Evolutionary conservation across 2,113 vertebrate genomes (phyloP).

Genomic region (Neogobius melanostomus): DNA sequence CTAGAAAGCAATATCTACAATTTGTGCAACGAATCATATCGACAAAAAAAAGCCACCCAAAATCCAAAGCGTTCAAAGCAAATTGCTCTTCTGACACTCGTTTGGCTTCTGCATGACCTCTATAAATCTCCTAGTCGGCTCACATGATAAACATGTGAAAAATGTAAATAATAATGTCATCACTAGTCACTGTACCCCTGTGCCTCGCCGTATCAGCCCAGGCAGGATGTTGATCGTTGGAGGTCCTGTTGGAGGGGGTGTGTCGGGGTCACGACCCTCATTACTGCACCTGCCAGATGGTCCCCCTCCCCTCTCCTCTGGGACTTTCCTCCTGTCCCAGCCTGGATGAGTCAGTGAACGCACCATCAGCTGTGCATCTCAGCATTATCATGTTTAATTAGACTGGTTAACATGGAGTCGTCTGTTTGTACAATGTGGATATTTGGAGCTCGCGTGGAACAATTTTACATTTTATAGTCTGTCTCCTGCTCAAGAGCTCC

Average conservation of each 20-base stretch:
- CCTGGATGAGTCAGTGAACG: slow-evolving; percentile 9
- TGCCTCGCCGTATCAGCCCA: background rate
- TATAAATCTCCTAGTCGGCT: too few relatives aligned
- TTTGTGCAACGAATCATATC: too few relatives aligned
- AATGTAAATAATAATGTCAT: too few relatives aligned
- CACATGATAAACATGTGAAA: too few relatives aligned
- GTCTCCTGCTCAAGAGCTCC: background rate
- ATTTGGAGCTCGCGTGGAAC: too few relatives aligned
- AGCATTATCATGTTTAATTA: background rate
- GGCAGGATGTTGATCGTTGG: background rate
- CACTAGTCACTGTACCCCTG: background rate
- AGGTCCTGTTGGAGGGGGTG: background rate
- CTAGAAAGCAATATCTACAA: too few relatives aligned
- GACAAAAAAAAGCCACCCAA: too few relatives aligned
- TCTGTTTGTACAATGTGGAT: too few relatives aligned
- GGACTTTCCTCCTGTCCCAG: slow-evolving; percentile 5
- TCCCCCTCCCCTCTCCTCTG: slow-evolving; percentile 15
- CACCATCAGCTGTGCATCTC: slow-evolving; percentile 2
- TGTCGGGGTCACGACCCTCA: slow-evolving; percentile 58
- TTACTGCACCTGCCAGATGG: slow-evolving; percentile 71
- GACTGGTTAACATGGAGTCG: background rate
- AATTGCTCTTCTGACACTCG: too few relatives aligned
- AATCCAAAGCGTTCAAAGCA: too few relatives aligned
- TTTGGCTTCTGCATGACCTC: too few relatives aligned
- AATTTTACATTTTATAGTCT: too few relatives aligned